Evolutionary conservation across 2,888 invertebrate species (phyloP).

Genomic region (Drosophila leonis): DNA sequence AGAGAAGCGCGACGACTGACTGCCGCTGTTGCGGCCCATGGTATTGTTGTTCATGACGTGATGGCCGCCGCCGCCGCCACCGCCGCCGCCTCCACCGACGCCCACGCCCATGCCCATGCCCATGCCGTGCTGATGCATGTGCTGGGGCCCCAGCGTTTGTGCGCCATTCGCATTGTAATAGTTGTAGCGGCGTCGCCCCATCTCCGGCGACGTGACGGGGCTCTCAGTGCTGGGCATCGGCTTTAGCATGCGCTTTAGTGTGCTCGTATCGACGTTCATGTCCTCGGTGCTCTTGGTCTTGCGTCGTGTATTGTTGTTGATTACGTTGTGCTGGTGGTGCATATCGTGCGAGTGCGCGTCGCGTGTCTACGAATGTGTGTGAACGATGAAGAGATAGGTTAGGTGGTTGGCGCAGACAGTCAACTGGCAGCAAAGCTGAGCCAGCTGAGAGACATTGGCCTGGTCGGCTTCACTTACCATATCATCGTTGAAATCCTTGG

Average conservation of each 20-base stretch:
- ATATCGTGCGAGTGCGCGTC: constrained; percentile 89
- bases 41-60: constrained; percentile 87
- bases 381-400: constrained; percentile 1
- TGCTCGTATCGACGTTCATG: constrained; percentile 90
- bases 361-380: constrained; percentile 85
- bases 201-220: constrained; percentile 96
- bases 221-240: constrained; percentile 96
- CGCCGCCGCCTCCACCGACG: constrained; percentile 32
- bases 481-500: constrained; percentile 89
- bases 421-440: neutral
- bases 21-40: constrained; percentile 87
- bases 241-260: constrained; percentile 96
- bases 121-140: constrained; percentile 86
- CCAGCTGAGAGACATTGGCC: constrained; percentile 7
- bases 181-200: constrained; percentile 92
- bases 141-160: constrained; percentile 87
- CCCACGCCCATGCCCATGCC: constrained; percentile 51
- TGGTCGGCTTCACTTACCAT: constrained; percentile 86
- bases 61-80: constrained; percentile 81
- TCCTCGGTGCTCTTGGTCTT: constrained; percentile 97
- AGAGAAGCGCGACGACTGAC: constrained; percentile 89
- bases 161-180: constrained; percentile 87
- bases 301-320: constrained; percentile 91
- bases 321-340: constrained; percentile 90
- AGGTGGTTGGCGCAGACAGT: constrained; percentile 17